phyloP scores from a whole-genome alignment of 2,888 invertebrate genomes.

The Acleris sparsana region DNA sequence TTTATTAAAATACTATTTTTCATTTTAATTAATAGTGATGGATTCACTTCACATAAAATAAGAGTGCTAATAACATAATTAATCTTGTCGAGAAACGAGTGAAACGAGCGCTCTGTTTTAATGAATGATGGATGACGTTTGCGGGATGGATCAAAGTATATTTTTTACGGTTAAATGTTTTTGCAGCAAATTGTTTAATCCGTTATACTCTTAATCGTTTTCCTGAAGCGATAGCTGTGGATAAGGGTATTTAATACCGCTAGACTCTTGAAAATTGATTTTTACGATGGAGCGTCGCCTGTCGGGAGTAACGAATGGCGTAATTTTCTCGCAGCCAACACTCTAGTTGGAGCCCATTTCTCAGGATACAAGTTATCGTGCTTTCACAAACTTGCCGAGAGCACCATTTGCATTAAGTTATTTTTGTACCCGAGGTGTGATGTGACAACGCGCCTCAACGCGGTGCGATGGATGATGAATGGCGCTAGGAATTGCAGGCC shows the following conservation, averaged over 20 bases:
- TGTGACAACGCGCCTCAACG: slow-evolving; percentile 40
- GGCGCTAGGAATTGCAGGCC: slow-evolving; percentile 14
- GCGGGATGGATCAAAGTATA: too few species aligned
- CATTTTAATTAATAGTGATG: too few species aligned
- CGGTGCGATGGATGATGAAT: slow-evolving; percentile 42
- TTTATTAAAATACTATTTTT: too few species aligned
- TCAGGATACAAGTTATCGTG: slow-evolving; percentile 63
- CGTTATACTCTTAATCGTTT: neutral
- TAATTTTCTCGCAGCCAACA: slow-evolving; percentile 46
- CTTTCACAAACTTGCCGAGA: slow-evolving; percentile 55
- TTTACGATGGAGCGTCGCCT: slow-evolving; percentile 42
- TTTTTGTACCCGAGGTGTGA: slow-evolving; percentile 42
- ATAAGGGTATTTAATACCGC: slow-evolving; percentile 24
- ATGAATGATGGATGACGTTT: too few species aligned
- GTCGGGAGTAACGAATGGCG: slow-evolving; percentile 53
- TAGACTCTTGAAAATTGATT: slow-evolving; percentile 26
- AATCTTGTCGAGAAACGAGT: too few species aligned
- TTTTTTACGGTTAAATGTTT: too few species aligned
- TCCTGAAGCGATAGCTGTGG: neutral
- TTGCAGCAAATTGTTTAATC: too few species aligned
- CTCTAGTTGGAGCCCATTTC: slow-evolving; percentile 50
- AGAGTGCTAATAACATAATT: too few species aligned
- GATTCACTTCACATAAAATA: too few species aligned
- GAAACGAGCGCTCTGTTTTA: too few species aligned
- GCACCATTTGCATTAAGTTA: slow-evolving; percentile 55